phyloP scores from a whole-genome alignment of 2,113 vertebrate species.

The Taxidea taxus region DNA sequence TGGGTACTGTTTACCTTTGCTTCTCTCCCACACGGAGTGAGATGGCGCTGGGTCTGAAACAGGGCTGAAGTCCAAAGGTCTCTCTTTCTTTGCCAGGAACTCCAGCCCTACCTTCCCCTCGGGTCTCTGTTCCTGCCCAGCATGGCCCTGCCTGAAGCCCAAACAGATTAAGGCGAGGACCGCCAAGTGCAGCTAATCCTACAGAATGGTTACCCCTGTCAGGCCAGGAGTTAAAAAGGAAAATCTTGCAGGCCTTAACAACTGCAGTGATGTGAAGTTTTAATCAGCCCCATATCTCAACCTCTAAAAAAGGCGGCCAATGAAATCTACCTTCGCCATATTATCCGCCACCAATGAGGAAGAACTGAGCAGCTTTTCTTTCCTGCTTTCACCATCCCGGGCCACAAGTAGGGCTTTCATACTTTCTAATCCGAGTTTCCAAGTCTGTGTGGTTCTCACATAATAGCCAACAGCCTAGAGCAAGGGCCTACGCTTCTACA shows the following conservation, averaged over 20 bases:
- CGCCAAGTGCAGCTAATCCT: conserved; percentile 77
- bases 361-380: conserved; percentile 88
- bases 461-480: conserved; percentile 86
- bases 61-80: conserved; percentile 80
- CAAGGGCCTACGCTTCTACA: conserved; percentile 83
- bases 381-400: conserved; percentile 73
- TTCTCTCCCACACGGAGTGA: conserved; percentile 44
- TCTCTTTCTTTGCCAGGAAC: conserved; percentile 82
- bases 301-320: conserved; percentile 79
- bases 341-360: conserved; percentile 86
- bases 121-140: conserved; percentile 77
- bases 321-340: conserved; percentile 84
- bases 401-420: conserved; percentile 85
- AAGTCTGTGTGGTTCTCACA: conserved; percentile 81
- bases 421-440: conserved; percentile 84
- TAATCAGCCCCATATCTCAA: conserved; percentile 75
- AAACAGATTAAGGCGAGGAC: conserved; percentile 80
- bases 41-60: conserved; percentile 67
- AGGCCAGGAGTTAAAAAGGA: conserved; percentile 83
- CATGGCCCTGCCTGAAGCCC: conserved; percentile 77
- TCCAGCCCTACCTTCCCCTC: conserved; percentile 72
- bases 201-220: conserved; percentile 70
- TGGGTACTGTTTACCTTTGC: conserved; percentile 64
- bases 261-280: conserved; percentile 69
- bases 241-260: conserved; percentile 75